These are phyloP conservation scores for Phenganax marumi DNA, from an alignment of 92 coral and sea anemone genomes.

Conservation along the genomic window DNA sequence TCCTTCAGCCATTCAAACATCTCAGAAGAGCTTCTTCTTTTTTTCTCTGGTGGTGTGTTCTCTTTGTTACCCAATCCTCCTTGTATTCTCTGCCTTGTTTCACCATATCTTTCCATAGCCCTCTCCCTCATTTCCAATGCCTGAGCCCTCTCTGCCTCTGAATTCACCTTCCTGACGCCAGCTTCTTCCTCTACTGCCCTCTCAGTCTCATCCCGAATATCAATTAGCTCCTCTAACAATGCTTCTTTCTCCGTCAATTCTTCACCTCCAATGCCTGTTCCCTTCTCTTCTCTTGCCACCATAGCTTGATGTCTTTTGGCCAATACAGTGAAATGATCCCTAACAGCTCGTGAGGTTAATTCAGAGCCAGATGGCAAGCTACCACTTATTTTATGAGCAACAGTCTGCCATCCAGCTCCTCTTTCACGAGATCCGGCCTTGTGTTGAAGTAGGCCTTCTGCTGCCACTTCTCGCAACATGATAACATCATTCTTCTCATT, in stretches of 20 bases:
- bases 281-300: constrained; percentile 29
- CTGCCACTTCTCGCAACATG: not conserved
- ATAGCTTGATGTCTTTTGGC: constrained; percentile 13
- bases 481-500: not conserved
- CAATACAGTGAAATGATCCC: constrained; percentile 41
- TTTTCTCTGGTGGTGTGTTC: constrained; percentile 21
- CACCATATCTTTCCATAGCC: constrained; percentile 45
- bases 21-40: constrained; percentile 17
- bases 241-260: constrained; percentile 44
- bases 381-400: constrained; percentile 14
- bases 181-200: constrained; percentile 15
- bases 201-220: constrained; percentile 31
- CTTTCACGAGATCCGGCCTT: constrained; percentile 24
- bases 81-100: constrained; percentile 40
- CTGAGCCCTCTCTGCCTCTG: constrained; percentile 29
- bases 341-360: constrained; percentile 28
- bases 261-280: constrained; percentile 46
- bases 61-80: constrained; percentile 13
- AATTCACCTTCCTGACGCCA: not conserved
- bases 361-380: not conserved
- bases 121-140: constrained; percentile 43
- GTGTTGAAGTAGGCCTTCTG: constrained; percentile 6
- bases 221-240: constrained; percentile 41
- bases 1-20: constrained; percentile 40
- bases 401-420: constrained; percentile 43